phyloP scores from a whole-genome alignment of 2,113 vertebrate species.

The Brachyhypopomus gauderio region DNA sequence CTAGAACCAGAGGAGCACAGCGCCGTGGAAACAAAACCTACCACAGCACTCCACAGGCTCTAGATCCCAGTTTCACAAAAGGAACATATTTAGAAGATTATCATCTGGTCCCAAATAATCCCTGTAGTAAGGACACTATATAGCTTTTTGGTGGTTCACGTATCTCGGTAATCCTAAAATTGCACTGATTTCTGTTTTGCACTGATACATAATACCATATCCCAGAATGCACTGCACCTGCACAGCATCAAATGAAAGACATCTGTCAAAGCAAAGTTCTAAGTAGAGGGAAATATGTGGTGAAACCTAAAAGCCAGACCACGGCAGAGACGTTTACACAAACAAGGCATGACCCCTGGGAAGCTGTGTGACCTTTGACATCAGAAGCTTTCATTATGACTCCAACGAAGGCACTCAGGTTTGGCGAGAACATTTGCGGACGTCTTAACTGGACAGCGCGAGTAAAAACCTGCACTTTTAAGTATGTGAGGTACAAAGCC shows the following conservation, averaged over 20 bases:
- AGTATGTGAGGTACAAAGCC: too few species aligned
- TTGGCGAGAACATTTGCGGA: not conserved
- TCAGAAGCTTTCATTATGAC: not conserved
- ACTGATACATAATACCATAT: constrained; percentile 18
- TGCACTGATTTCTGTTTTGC: constrained; percentile 26
- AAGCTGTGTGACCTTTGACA: constrained; percentile 7
- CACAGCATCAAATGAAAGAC: constrained; percentile 26
- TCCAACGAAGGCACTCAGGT: too few species aligned
- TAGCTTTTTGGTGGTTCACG: constrained; percentile 25
- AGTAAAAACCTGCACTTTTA: too few species aligned
- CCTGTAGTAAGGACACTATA: constrained; percentile 26
- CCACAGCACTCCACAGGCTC: not conserved
- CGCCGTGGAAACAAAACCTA: not conserved
- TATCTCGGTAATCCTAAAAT: constrained; percentile 52
- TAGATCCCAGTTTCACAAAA: not conserved
- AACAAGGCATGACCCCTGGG: not conserved
- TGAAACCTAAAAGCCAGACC: constrained; percentile 2
- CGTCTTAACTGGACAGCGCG: not conserved
- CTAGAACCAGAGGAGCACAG: too few species aligned
- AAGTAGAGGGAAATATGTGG: not conserved
- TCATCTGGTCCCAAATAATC: constrained; percentile 12
- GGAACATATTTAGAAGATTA: not conserved
- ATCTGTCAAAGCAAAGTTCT: constrained; percentile 34
- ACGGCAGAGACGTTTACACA: constrained; percentile 20
- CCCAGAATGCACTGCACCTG: constrained; percentile 16